phyloP scores from a whole-genome alignment of 2,797 vertebrate species.

The Rhinichthys osculus region DNA sequence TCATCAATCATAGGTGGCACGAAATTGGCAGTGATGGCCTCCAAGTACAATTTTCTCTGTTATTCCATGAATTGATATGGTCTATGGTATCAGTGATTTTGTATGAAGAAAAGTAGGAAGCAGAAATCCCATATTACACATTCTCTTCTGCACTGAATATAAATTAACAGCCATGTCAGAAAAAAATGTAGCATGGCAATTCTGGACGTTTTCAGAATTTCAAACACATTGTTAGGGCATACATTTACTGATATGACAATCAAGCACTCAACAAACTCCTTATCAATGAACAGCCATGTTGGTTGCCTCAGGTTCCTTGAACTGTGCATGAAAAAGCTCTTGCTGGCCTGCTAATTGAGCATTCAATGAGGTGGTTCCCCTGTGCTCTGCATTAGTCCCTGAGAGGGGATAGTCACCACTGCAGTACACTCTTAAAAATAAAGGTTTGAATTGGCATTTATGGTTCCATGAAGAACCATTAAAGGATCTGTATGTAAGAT shows the following conservation, averaged over 20 bases:
- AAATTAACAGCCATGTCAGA: neutral
- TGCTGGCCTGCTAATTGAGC: constrained; percentile 9
- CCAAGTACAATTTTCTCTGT: constrained; percentile 12
- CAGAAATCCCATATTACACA: neutral
- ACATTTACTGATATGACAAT: constrained; percentile 2
- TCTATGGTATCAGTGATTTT: neutral
- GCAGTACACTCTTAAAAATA: neutral
- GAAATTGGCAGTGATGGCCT: constrained; percentile 15
- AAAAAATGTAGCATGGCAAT: constrained; percentile 14
- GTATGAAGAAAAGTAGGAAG: neutral
- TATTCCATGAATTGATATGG: neutral
- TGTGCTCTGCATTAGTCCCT: constrained; percentile 2
- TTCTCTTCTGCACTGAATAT: neutral
- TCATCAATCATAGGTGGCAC: constrained; percentile 8
- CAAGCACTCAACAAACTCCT: constrained; percentile 17
- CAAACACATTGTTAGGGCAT: constrained; percentile 16
- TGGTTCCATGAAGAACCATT: neutral
- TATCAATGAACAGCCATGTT: constrained; percentile 36
- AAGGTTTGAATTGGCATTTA: neutral
- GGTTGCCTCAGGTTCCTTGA: constrained; percentile 29
- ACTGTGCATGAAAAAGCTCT: constrained; percentile 15
- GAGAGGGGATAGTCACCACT: neutral
- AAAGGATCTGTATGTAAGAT: no score
- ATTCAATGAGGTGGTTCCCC: constrained; percentile 24
- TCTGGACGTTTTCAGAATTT: constrained; percentile 17